phyloP scores from a whole-genome alignment of 2,797 vertebrate genomes.

The Rhinoraja longicauda region DNA sequence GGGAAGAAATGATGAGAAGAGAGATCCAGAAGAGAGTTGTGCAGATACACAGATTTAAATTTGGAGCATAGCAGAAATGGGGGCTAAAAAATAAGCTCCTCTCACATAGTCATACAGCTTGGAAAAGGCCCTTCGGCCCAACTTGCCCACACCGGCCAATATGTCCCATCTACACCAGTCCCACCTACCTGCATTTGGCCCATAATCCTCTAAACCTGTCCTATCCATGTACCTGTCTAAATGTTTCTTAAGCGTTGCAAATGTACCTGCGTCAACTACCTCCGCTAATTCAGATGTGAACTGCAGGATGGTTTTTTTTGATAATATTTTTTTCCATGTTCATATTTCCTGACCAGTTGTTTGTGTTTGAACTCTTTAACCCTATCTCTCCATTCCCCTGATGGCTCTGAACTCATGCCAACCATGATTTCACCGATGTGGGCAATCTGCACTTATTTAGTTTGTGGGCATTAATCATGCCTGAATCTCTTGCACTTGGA shows the following conservation, averaged over 20 bases:
- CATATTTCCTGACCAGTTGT: background rate
- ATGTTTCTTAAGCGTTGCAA: too few species aligned
- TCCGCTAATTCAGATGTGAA: background rate
- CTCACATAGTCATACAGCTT: too few species aligned
- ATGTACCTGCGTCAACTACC: too few species aligned
- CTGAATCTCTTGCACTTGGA: background rate
- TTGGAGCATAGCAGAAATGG: background rate
- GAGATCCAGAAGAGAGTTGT: too few species aligned
- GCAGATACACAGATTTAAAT: background rate
- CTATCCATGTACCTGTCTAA: too few species aligned
- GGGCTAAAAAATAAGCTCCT: background rate
- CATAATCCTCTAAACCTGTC: too few species aligned
- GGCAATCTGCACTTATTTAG: background rate
- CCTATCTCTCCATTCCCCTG: background rate
- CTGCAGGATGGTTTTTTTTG: background rate
- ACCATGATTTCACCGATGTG: background rate
- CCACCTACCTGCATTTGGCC: too few species aligned
- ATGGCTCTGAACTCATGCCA: background rate
- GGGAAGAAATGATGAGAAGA: background rate
- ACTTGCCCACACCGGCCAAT: too few species aligned
- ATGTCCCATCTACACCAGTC: too few species aligned
- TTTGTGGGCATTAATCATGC: background rate
- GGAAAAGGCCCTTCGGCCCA: too few species aligned
- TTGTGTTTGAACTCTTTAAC: background rate
- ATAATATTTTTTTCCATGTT: background rate